Evolutionary conservation across 1,140 invertebrate species (phyloP).

Genomic region (Drosophila azteca): DNA sequence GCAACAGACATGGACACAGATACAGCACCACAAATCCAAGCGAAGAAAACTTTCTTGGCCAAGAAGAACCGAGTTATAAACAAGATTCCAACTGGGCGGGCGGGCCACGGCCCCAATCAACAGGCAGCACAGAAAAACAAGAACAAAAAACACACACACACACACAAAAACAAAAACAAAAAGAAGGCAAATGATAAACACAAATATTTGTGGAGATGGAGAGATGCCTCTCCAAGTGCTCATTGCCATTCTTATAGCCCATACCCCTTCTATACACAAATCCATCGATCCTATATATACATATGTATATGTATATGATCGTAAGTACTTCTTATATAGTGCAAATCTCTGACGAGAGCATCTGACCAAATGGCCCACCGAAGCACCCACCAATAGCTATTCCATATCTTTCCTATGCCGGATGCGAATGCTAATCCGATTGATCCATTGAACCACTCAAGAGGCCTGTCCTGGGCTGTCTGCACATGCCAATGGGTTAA

Average conservation of each 20-base stretch:
- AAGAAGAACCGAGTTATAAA: constrained; percentile 46
- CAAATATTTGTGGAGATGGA: neutral
- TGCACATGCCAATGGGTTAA: constrained; percentile 30
- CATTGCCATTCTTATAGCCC: neutral
- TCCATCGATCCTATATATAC: neutral
- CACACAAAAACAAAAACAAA: neutral
- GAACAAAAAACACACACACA: too few species aligned
- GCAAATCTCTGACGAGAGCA: constrained; percentile 33
- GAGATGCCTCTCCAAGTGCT: constrained; percentile 27
- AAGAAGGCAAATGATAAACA: constrained; percentile 30
- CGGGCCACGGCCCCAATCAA: neutral
- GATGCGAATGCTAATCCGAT: too few species aligned
- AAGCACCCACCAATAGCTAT: too few species aligned
- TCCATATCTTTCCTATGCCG: too few species aligned
- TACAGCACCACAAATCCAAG: constrained; percentile 10
- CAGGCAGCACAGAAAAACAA: neutral
- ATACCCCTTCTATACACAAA: neutral
- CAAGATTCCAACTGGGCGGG: constrained; percentile 28
- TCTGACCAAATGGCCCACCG: neutral
- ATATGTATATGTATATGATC: constrained; percentile 3
- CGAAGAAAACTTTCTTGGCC: constrained; percentile 14
- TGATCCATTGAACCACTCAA: too few species aligned
- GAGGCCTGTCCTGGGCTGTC: neutral
- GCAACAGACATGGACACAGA: constrained; percentile 10
- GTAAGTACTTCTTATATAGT: neutral